Evolutionary conservation across 2,888 invertebrate species (phyloP), one percentile per base, ranked within the genome.

Genomic region (Thera britannica): DNA sequence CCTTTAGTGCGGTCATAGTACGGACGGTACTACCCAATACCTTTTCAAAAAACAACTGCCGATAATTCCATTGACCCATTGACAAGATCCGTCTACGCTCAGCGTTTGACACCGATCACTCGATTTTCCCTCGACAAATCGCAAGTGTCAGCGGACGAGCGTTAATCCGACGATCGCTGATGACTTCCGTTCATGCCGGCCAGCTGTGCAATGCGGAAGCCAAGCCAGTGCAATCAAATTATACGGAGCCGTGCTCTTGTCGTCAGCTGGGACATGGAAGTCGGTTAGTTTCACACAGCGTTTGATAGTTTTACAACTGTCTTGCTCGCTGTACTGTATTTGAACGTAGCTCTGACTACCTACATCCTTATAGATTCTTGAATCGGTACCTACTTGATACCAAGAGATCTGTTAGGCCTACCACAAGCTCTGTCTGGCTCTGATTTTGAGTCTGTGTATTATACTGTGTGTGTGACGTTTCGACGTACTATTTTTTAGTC

Each of bases 81-180:
- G 52, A 61, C 61, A 54, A 61, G 54, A 34, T 55, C 58, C 11
- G 36, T 63, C 38, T 8, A 48, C 51, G 62, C 54, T 57, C 11
- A 55, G 41, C 36, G 49, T 58, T 55, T 64, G 61, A 61, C 66
- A 60, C 57, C 38, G 66, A 55, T 66, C 60, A 54, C 38, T 59
- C 60, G 58, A 63, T 51, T 46, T 46, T 3, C 48, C 52, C n/a
- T 38, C 62, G 54, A 70, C 70, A 70, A 65, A 70, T 67, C 56
- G 70, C 67, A 51, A 67, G 70, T 67, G 70, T 70, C 70, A 70
- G 70, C 70, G 49, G 44, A 9, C 44, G 54, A 35, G 55, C 41
- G 46, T 62, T 64, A 65, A 65, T 55, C 56, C 65, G 5, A 54
- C 34, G 23, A 48, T 62, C 58, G 54, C 38, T 69, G 65, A 65